Conservation (phyloP, 2,797 vertebrate species). For the Acipenser transmontanus region DNA sequence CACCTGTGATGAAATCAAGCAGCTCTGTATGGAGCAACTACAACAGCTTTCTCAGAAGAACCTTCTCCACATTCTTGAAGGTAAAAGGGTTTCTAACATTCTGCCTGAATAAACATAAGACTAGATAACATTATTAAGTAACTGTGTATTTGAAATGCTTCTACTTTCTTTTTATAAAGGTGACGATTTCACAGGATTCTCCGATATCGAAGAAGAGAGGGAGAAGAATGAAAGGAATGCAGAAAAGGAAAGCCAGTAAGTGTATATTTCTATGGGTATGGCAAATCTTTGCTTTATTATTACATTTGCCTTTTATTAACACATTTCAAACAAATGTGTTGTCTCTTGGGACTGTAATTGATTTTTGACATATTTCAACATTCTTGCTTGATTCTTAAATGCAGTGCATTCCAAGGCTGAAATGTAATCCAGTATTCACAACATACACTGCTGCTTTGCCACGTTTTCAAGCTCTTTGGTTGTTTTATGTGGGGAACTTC, state of each 20-base stretch:
- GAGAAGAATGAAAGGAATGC: slow-evolving; percentile 44
- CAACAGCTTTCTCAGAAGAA: slow-evolving; percentile 77
- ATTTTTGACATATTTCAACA: neutral
- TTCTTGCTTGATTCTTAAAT: too few relatives aligned
- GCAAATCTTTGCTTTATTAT: slow-evolving; percentile 22
- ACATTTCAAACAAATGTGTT: too few relatives aligned
- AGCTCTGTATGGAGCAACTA: slow-evolving; percentile 85
- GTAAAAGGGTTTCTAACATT: slow-evolving; percentile 49
- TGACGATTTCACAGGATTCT: slow-evolving; percentile 60
- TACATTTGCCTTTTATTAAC: neutral
- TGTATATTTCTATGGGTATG: slow-evolving; percentile 42
- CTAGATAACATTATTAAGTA: neutral
- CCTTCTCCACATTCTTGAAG: slow-evolving; percentile 82
- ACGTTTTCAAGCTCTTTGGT: too few relatives aligned
- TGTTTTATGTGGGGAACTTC: too few relatives aligned
- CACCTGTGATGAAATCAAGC: slow-evolving; percentile 82
- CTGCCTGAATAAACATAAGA: neutral
- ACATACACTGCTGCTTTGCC: too few relatives aligned
- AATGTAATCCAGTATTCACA: too few relatives aligned
- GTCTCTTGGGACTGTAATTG: too few relatives aligned
- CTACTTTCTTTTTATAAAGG: slow-evolving; percentile 55
- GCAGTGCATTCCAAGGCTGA: too few relatives aligned
- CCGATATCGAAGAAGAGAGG: slow-evolving; percentile 59
- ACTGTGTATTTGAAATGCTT: slow-evolving; percentile 1
- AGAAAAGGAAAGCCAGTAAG: slow-evolving; percentile 79